Base-by-base conservation (phyloP, 2,113 vertebrate genomes). In the Pseudopodoces humilis region DNA sequence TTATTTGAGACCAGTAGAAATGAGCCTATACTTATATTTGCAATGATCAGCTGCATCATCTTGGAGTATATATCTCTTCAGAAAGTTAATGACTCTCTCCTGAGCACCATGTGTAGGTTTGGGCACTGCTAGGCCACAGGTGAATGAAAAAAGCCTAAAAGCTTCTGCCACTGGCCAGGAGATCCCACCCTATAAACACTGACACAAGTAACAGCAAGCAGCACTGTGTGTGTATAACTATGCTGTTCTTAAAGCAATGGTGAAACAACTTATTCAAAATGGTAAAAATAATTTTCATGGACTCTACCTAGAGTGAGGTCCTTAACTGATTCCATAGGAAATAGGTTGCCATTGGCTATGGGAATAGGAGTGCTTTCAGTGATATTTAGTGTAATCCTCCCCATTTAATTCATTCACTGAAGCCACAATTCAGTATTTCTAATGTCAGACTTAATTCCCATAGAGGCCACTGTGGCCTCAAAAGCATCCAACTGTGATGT, bases 401-500 rank as follows among this genome's bases (percentile, higher is more conserved):
- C 20, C 37, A 58, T 90, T 91, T 83, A 92, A 93, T 93, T 96
- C 84, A 90, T 93, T 83, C 78, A 93, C 89, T 63, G 49, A 90
- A 89, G 55, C 59, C 50, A 62, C 70, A 83, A 74, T 80, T 95
- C 59, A 72, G 78, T 72, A 74, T 87, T 95, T 90, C 87, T 97
- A 91, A 95, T 4, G 10, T 92, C 93, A 95, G 74, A 76, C 55
- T 95, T 91, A 91, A 95, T 92, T 92, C 82, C 90, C 71, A 63
- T 23, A 33, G 92, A 72, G 71, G 55, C 88, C n/a, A 20, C 49
- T 83, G 82, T 78, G 67, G 92, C 83, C 88, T 90, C 74, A 83
- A 46, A 94, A 91, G 86, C 83, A 86, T 17, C 86, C 85, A 97
- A 92, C 87, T 94, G 90, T 87, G 76, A 77, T 75, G 82, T 92